A percentile compares a stretch with the other conserved stretches of the same genome.
phyloP scores from a whole-genome alignment of 2,113 vertebrate species.

The Siniperca chuatsi region DNA sequence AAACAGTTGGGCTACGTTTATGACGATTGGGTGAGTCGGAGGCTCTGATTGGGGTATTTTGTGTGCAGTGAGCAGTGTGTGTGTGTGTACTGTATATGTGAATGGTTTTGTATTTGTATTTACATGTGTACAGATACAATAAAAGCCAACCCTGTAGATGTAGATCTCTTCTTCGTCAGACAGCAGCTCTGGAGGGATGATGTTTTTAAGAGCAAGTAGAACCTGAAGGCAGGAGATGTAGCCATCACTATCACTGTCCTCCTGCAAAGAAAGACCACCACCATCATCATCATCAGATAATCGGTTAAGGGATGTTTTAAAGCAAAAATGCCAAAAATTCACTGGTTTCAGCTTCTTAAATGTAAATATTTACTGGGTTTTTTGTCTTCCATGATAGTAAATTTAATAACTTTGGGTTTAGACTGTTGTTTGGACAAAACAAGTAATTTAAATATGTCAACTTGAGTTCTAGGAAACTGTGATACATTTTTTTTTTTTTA shows the following conservation, averaged over 20 bases:
- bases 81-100: background rate
- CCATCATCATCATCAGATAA: background rate
- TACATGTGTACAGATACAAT: background rate
- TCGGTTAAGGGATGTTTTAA: background rate
- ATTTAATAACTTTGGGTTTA: background rate
- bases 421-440: background rate
- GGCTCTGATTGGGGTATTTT: background rate
- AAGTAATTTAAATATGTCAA: background rate
- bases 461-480: background rate
- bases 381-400: background rate
- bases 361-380: background rate
- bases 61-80: background rate
- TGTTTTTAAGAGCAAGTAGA: slow-evolving; percentile 82
- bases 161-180: slow-evolving; percentile 87
- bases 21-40: background rate
- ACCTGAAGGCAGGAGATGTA: slow-evolving; percentile 85
- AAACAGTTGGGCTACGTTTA: too few species aligned
- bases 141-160: slow-evolving; percentile 76
- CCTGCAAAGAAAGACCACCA: slow-evolving; percentile 63
- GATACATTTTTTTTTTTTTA: too few species aligned
- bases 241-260: slow-evolving; percentile 80
- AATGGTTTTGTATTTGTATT: background rate
- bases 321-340: background rate
- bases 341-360: too few species aligned
- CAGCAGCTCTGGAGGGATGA: slow-evolving; percentile 78